Evolutionary conservation across 2,113 vertebrate genomes (phyloP), one percentile per base, ranked within the genome.

Genomic region (Nyctibius bracteatus): DNA sequence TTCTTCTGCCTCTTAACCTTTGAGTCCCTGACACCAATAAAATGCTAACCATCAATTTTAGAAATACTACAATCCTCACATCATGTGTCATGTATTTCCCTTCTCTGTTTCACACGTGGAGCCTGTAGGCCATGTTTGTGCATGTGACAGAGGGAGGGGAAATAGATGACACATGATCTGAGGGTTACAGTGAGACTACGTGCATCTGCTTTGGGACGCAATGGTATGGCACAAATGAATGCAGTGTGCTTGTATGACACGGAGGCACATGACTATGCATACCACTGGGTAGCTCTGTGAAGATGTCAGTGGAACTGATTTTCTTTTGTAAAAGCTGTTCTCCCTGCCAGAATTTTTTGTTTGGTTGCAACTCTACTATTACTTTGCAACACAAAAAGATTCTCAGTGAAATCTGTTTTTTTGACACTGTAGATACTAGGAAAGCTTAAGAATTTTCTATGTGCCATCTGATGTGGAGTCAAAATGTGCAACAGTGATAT

Each of bases 71-170:
- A 86, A 86, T 5, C 35, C 75, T 73, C 55, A 30, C 57, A 88
- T 73, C 72, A 89, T 0, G 0, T 83, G 81, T 67, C 86, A 78
- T 71, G 57, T 89, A 21, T 66, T 96, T 89, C 68, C 86, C 52
- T 86, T 79, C 86, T 83, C 83, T 2, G 2, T 91, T 86, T 82
- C 84, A 68, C 66, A 37, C 15, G 6, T 1, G 21, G 9, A 74
- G 66, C 20, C 89, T 63, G 70, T 37, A 94, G 83, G 73, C 73
- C 0, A 1, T 91, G 91, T 91, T 86, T 94, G 90, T 90, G 88
- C 83, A 92, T 72, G 91, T 96, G 94, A 96, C 77, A 94, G 57
- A 88, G 70, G 78, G 80, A 94, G 81, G 81, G 73, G 73, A 94
- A 92, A 79, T 6, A 75, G 83, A 81, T 63, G 77, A 78, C 92